A percentile compares a stretch with the other conserved stretches of the same genome.
Conservation (phyloP, 2,888 invertebrate species). For the Rhingia rostrata region DNA sequence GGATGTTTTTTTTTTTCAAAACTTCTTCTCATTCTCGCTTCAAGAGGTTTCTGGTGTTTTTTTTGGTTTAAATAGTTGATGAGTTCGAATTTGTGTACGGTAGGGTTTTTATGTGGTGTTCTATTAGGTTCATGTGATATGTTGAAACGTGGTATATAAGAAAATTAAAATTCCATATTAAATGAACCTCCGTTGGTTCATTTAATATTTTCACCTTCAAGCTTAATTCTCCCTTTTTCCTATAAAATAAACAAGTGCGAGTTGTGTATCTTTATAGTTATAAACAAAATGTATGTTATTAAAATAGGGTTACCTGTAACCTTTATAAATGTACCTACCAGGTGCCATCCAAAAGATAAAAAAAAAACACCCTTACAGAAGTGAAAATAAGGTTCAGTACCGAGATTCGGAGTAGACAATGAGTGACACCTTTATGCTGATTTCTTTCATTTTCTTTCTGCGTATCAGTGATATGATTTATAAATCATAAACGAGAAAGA, state of each 20-base stretch:
- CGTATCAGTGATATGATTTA: constrained; percentile 56
- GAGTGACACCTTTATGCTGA: constrained; percentile 24
- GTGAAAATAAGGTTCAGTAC: not conserved
- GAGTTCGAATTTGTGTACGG: constrained; percentile 50
- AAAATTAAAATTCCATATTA: constrained; percentile 48
- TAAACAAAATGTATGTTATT: not conserved
- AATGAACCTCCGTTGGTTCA: constrained; percentile 54
- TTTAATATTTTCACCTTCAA: constrained; percentile 60
- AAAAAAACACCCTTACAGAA: not conserved
- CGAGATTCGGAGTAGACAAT: constrained; percentile 3
- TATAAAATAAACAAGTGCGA: not conserved
- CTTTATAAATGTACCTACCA: constrained; percentile 9
- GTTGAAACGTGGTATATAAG: constrained; percentile 2
- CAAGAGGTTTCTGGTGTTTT: constrained; percentile 1
- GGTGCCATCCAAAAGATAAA: not conserved
- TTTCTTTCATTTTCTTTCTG: constrained; percentile 13
- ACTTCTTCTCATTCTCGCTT: not conserved
- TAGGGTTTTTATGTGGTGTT: constrained; percentile 12
- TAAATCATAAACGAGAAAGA: constrained; percentile 49
- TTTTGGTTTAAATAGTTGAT: constrained; percentile 52
- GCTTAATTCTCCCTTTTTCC: constrained; percentile 16
- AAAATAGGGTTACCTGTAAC: not conserved
- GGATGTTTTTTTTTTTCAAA: constrained; percentile 5
- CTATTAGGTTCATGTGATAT: constrained; percentile 13
- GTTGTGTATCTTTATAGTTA: not conserved